Base-by-base conservation (phyloP, 2,113 vertebrate genomes). In the Cyphotilapia sp. region DNA sequence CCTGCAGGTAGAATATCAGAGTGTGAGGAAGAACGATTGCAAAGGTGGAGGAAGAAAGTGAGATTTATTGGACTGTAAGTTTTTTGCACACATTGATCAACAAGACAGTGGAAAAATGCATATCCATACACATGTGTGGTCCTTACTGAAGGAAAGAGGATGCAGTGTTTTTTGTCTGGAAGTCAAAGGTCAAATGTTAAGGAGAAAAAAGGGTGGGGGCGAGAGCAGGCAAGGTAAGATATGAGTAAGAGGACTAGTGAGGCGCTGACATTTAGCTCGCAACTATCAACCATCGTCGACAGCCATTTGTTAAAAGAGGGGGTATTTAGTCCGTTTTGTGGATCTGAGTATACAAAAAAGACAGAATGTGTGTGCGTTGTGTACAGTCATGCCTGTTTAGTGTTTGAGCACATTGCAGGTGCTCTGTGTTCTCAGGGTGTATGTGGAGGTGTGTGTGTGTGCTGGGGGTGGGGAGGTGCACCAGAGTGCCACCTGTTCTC, bases 401-500 rank as follows among this genome's bases (percentile, higher is more conserved):
- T 11, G 49, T 89, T 89, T 51, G 45, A 86, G 27, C 54, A 59
- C 71, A 59, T 57, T 17, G 7, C 88, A 89, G 92, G 88, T 88
- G 51, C 71, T 76, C 57, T 82, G 80, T 89, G 82, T 82, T 82
- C 81, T 66, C 54, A 83, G 47, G 89, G 83, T 66, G 71, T 83
- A 38, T 61, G 56, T 40, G 54, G 66, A 88, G 89, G 56, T 78
- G 57, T 83, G 63, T 85, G 84, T 38, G 63, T 74, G 80, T 90
- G 29, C 16, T 57, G 81, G 54, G 85, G 84, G 83, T 81, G 76
- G 80, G 80, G 80, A 86, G 80, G 57, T 86, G 45, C 10, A 80
- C 87, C 87, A 89, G 84, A 83, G 83, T 88, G 69, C 94, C 95
- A 95, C 94, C 95, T 96, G 95, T 95, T 95, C 91, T 87, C 45